Percentiles rank a stretch among this genome's conserved stretches.
Evolutionary conservation across 2,797 vertebrate genomes (phyloP).

Genomic region (Melanogrammus aeglefinus): DNA sequence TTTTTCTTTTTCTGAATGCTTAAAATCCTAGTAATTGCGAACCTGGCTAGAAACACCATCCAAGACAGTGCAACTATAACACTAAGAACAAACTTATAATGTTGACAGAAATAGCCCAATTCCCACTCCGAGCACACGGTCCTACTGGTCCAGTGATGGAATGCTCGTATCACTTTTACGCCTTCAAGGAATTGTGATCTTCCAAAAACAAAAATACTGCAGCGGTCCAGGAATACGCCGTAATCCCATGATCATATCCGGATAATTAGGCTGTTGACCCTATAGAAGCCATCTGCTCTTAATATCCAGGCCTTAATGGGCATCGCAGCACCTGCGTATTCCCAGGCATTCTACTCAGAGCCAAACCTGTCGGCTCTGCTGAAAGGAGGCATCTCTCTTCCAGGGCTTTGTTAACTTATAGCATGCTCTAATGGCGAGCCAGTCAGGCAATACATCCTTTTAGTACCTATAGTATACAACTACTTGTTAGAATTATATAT

Average conservation of each 20-base stretch:
- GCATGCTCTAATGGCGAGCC: neutral
- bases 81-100: constrained; percentile 25
- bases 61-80: constrained; percentile 32
- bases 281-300: constrained; percentile 57
- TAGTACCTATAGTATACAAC: neutral
- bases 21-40: constrained; percentile 27
- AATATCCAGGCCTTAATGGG: constrained; percentile 51
- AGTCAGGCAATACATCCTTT: neutral
- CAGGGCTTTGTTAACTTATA: constrained; percentile 4
- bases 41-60: constrained; percentile 21
- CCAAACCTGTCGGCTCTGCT: constrained; percentile 23
- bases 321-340: constrained; percentile 68
- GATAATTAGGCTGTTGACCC: constrained; percentile 69
- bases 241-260: constrained; percentile 60
- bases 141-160: constrained; percentile 45
- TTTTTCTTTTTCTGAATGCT: constrained; percentile 9
- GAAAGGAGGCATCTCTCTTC: neutral
- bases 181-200: constrained; percentile 44
- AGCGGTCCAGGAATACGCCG: constrained; percentile 53
- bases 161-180: constrained; percentile 25
- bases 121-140: constrained; percentile 17
- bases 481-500: neutral
- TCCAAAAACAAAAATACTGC: constrained; percentile 36
- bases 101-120: constrained; percentile 31
- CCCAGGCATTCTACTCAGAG: constrained; percentile 58